phyloP scores from a whole-genome alignment of 1,140 invertebrate species.

The Megathymus violae region DNA sequence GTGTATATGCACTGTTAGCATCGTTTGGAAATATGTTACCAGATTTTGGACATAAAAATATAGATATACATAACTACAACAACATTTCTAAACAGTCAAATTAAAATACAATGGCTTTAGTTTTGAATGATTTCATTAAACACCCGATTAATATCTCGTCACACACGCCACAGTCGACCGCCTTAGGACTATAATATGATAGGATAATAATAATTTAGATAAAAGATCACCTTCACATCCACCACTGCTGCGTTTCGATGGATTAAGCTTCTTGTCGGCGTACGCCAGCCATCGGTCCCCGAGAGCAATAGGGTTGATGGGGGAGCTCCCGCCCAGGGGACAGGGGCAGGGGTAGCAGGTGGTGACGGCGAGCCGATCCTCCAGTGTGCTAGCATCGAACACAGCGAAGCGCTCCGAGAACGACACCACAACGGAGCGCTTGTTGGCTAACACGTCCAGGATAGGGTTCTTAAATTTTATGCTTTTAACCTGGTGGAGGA shows the following conservation, averaged over 20 bases:
- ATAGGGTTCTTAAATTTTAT: constrained; percentile 97
- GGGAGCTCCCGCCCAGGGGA: constrained; percentile 86
- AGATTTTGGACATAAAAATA: too few relatives aligned
- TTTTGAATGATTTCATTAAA: too few relatives aligned
- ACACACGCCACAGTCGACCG: too few relatives aligned
- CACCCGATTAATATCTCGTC: too few relatives aligned
- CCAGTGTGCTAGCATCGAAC: constrained; percentile 94
- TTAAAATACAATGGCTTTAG: too few relatives aligned
- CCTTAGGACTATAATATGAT: too few relatives aligned
- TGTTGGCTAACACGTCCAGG: constrained; percentile 93
- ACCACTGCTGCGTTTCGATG: constrained; percentile 93
- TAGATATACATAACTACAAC: too few relatives aligned
- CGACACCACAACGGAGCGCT: constrained; percentile 91
- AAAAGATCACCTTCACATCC: constrained; percentile 87
- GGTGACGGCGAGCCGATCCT: constrained; percentile 93
- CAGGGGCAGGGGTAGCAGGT: constrained; percentile 94
- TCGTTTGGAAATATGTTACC: too few relatives aligned
- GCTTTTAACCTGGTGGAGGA: constrained; percentile 86
- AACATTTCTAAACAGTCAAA: too few relatives aligned
- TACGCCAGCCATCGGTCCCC: constrained; percentile 92
- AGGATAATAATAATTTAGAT: constrained; percentile 1
- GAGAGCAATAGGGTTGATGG: constrained; percentile 94
- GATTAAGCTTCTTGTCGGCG: constrained; percentile 93
- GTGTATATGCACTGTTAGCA: too few relatives aligned
- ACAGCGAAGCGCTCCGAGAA: constrained; percentile 96